Base-by-base conservation (phyloP, 2,797 vertebrate genomes). In the Fundulus diaphanus region DNA sequence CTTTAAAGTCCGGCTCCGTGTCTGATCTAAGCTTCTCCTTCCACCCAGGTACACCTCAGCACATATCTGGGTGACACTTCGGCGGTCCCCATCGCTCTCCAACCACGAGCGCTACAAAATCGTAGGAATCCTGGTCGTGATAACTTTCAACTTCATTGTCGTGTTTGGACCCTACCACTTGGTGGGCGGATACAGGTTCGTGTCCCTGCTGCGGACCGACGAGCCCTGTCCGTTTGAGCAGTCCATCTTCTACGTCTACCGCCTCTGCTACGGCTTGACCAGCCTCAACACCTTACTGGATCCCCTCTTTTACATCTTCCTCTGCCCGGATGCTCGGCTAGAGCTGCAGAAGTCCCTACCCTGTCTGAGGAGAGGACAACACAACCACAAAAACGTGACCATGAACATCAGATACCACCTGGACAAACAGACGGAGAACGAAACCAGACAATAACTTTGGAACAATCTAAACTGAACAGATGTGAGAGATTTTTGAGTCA, bases 141-240 rank as follows among this genome's bases (percentile, higher is more conserved):
- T 96, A 85, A 95, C 95, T 0, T 46, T 95, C 73, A 96, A 95
- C 82, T 96, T 96, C 84, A 92, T 96, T 0, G 90, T 86, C 1
- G 92, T 96, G 48, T 96, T 96, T 3, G 95, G 95, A 59, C 95
- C 95, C 1, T 96, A 96, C 84, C 96, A 96, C 83, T 86, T 96
- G 0, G 93, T 95, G n/a, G 94, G 94, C 0, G 92, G 93, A 12
- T 96, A 95, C 86, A 93, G 95, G 72, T 95, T 96, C 42, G 84
- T 94, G 68, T 93, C 88, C 15, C 57, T 94, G 81, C 92, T 96
- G 79, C 78, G 92, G 52, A 91, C 90, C 0, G 81, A 92, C 2
- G 89, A 95, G 77, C 92, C 88, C 0, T 96, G 95, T 27, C 67
- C 52, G 2, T 44, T 95, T 27, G 95, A 96, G 74, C 87, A 59